Evolutionary conservation across 2,113 vertebrate species (phyloP), one percentile per base, ranked within the genome.

Genomic region (Australoheros scitulus): DNA sequence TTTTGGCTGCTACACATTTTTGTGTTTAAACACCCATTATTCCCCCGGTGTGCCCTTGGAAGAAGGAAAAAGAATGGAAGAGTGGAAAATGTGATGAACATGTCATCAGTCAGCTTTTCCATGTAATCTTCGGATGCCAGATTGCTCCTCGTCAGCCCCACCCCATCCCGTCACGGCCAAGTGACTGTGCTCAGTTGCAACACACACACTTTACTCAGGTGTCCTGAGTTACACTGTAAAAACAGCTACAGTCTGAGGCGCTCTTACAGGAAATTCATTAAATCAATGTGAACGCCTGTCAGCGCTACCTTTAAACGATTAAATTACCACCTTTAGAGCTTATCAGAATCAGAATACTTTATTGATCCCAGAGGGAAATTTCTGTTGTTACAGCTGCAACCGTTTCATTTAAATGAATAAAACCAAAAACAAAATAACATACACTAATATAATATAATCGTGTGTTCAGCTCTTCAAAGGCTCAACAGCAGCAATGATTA

Each of bases 21-120:
- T 82, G 80, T 41, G 1, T 81, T 85, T 63, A 36, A 82, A 11
- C 24, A 17, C 64, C 20, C 15, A 61, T 70, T 76, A 58, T 79
- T 80, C 29, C n/a, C 3, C 22, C 15, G 34, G 4, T 1, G 81
- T 81, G 80, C 61, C 29, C 61, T 74, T 56, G n/a, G 76, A 26
- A 18, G 32, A 29, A n/a, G 18, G 29, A 20, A 47, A 76, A 85
- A 56, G 61, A 34, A 50, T 36, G 60, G 29, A 87, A 81, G 63
- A 82, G 65, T 86, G 92, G 88, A 92, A 94, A 94, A 88, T 79
- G 77, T 86, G 86, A 91, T 80, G 87, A 85, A 87, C 87, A 79
- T 88, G 80, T 87, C 86, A 85, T 91, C 82, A 82, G 85, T 86
- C 87, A 89, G 61, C 82, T 85, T 94, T 90, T 92, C 91, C 90